These are phyloP conservation scores for Equus przewalskii DNA, from an alignment of 2,113 vertebrate genomes.

Conservation along the genomic window DNA sequence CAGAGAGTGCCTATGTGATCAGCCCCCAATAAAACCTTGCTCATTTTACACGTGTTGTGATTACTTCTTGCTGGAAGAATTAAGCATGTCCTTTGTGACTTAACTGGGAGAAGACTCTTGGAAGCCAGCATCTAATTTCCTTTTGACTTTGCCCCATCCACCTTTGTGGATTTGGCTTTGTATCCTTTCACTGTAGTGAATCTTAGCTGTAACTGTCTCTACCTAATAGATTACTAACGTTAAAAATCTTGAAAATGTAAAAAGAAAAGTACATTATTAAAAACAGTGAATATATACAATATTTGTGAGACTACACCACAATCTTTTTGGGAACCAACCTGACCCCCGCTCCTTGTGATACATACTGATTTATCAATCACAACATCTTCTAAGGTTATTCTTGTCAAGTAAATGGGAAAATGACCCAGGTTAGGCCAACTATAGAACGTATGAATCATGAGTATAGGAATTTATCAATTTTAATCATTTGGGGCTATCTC, in stretches of 20 bases:
- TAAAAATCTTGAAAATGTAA: neutral
- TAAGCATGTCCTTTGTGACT: neutral
- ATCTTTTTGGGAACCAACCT: neutral
- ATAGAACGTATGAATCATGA: neutral
- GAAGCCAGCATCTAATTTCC: neutral
- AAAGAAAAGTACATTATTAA: neutral
- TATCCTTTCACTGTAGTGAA: neutral
- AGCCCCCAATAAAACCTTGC: neutral
- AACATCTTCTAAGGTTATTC: neutral
- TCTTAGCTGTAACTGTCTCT: neutral
- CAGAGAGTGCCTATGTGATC: neutral
- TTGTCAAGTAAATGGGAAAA: neutral
- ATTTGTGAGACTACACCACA: neutral
- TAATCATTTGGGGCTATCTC: neutral
- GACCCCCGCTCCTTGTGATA: neutral
- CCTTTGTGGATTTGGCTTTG: neutral
- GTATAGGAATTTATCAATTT: neutral
- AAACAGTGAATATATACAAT: neutral
- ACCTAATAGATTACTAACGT: neutral
- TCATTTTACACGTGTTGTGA: neutral
- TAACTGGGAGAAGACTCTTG: neutral
- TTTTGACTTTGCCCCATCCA: neutral
- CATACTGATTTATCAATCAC: neutral
- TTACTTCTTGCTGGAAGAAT: neutral
- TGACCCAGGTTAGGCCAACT: neutral